Percentiles rank a stretch among this genome's conserved stretches.
Evolutionary conservation across 2,888 invertebrate genomes (phyloP).

Genomic region (Lochmaea capreae): DNA sequence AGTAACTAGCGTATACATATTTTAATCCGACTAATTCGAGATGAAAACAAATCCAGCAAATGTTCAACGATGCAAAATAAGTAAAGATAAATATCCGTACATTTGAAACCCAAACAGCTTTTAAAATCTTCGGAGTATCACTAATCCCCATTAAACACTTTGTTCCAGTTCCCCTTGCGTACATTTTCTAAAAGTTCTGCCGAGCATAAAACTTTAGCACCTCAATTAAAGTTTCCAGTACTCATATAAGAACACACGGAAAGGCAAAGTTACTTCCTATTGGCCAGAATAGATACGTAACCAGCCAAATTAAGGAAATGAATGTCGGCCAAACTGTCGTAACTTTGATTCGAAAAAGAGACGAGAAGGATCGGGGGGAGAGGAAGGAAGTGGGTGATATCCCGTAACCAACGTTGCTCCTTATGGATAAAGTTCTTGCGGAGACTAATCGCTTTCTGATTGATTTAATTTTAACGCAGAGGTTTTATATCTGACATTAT

Average conservation of each 20-base stretch:
- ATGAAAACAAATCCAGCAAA: background rate
- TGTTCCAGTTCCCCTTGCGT: constrained; percentile 32
- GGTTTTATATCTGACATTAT: constrained; percentile 29
- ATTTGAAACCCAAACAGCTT: constrained; percentile 1
- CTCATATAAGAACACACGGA: constrained; percentile 36
- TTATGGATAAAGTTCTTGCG: constrained; percentile 57
- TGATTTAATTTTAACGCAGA: constrained; percentile 51
- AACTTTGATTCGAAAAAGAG: constrained; percentile 52
- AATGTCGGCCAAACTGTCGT: constrained; percentile 59
- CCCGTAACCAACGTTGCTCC: constrained; percentile 52
- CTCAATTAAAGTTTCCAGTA: constrained; percentile 41
- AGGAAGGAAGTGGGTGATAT: constrained; percentile 41
- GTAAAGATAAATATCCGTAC: constrained; percentile 25
- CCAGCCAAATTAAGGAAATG: constrained; percentile 53
- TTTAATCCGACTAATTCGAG: background rate
- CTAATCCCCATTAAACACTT: constrained; percentile 32
- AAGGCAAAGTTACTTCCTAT: constrained; percentile 28
- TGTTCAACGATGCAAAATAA: background rate
- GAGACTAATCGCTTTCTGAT: constrained; percentile 59
- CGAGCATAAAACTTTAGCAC: constrained; percentile 37
- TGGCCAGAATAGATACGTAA: constrained; percentile 34
- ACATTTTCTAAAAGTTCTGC: constrained; percentile 28
- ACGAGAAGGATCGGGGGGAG: constrained; percentile 47
- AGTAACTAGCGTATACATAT: background rate
- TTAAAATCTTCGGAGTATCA: constrained; percentile 27